A percentile compares a stretch with the other conserved stretches of the same genome.
Conservation (phyloP, 2,113 vertebrate genomes). For the Rafetus swinhoei region DNA sequence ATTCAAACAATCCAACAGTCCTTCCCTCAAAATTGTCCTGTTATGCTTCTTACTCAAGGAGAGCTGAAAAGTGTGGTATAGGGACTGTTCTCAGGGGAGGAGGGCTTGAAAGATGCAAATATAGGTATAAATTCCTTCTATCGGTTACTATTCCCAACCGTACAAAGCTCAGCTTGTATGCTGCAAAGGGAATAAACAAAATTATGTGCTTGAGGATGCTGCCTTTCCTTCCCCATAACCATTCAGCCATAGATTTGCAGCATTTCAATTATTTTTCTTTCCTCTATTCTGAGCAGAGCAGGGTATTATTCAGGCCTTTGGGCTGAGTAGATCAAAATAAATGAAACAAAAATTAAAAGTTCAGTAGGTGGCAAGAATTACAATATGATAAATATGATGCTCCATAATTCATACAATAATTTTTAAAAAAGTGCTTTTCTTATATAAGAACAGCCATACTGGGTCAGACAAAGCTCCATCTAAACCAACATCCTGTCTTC, state of each 20-base stretch:
- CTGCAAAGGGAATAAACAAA: background rate
- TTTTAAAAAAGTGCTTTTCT: background rate
- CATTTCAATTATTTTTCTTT: background rate
- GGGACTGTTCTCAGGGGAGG: no score
- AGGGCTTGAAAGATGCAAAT: background rate
- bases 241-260: background rate
- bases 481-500: no score
- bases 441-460: background rate
- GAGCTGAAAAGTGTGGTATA: no score
- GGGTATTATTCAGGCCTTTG: background rate
- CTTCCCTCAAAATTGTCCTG: background rate
- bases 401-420: background rate
- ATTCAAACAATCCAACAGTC: background rate
- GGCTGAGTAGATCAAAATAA: background rate
- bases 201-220: background rate
- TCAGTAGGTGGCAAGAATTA: background rate
- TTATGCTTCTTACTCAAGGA: background rate
- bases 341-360: background rate
- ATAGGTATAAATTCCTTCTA: background rate
- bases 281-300: background rate
- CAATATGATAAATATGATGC: background rate
- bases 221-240: background rate
- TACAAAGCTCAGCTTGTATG: background rate
- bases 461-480: no score
- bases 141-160: background rate